Conservation (phyloP, 2,797 vertebrate genomes). For the Sparus aurata region DNA sequence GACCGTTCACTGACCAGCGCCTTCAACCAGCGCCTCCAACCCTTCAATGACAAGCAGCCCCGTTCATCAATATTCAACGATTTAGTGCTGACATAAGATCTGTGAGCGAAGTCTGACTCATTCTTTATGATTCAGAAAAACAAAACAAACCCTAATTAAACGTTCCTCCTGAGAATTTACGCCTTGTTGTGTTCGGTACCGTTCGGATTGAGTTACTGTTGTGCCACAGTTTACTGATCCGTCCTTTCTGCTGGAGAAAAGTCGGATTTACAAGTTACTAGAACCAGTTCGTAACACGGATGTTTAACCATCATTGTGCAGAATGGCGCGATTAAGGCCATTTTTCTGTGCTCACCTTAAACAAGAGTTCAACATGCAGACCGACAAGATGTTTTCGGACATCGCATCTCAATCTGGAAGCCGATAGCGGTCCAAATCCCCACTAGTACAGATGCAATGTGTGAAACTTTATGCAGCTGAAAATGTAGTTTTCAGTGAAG, state of each 20-base stretch:
- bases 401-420: not conserved
- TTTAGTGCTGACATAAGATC: constrained; percentile 21
- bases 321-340: not conserved
- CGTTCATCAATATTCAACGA: constrained; percentile 29
- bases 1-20: not conserved
- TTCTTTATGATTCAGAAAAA: constrained; percentile 30
- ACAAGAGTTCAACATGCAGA: not conserved
- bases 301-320: not conserved
- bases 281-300: too few relatives aligned
- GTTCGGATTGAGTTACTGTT: not conserved
- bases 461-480: not conserved
- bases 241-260: too few relatives aligned
- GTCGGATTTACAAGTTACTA: too few relatives aligned
- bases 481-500: not conserved
- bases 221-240: not conserved
- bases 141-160: constrained; percentile 2
- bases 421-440: not conserved
- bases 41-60: constrained; percentile 16
- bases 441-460: not conserved
- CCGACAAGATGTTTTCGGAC: not conserved
- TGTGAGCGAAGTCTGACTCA: constrained; percentile 8
- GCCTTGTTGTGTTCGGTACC: not conserved
- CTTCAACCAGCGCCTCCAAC: too few relatives aligned
- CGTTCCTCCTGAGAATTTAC: not conserved
- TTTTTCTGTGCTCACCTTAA: not conserved